Evolutionary conservation across 2,888 invertebrate genomes (phyloP).

Genomic region (Smittia aterrima): DNA sequence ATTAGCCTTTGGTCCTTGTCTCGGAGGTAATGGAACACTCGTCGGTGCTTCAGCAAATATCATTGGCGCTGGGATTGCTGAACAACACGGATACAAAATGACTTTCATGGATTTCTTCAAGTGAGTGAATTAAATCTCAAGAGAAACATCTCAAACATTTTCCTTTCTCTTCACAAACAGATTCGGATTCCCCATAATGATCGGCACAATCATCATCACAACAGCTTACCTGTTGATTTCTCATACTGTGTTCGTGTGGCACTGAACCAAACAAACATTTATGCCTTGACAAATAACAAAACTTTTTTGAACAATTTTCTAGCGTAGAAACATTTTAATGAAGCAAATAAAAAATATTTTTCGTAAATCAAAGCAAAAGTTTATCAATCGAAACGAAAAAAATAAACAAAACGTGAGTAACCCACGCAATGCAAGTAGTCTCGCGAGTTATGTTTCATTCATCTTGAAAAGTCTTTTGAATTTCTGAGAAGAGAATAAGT

Average conservation of each 20-base stretch:
- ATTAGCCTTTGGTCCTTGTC: conserved; percentile 80
- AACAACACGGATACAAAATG: conserved; percentile 86
- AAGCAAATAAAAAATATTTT: too few species aligned
- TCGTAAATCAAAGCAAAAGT: too few species aligned
- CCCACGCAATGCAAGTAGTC: too few species aligned
- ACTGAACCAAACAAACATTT: conserved; percentile 49
- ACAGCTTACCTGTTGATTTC: conserved; percentile 68
- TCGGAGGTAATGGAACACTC: conserved; percentile 88
- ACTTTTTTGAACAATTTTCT: too few species aligned
- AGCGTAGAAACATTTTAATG: too few species aligned
- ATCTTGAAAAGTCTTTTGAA: too few species aligned
- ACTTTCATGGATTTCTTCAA: conserved; percentile 80
- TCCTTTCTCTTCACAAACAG: conserved; percentile 54
- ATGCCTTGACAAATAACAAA: too few species aligned
- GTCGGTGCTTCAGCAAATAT: conserved; percentile 91
- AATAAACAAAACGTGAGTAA: too few species aligned
- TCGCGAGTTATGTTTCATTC: too few species aligned
- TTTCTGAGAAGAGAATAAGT: too few species aligned
- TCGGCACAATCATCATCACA: conserved; percentile 66
- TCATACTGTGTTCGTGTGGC: conserved; percentile 67
- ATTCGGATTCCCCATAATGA: conserved; percentile 80
- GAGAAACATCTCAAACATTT: not conserved
- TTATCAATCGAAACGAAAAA: too few species aligned
- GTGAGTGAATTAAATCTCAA: conserved; percentile 52
- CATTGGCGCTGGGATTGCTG: conserved; percentile 86